Percentiles rank a stretch among this genome's conserved stretches.
phyloP scores from a whole-genome alignment of 1,140 invertebrate genomes.

The Bombus cullumanus region DNA sequence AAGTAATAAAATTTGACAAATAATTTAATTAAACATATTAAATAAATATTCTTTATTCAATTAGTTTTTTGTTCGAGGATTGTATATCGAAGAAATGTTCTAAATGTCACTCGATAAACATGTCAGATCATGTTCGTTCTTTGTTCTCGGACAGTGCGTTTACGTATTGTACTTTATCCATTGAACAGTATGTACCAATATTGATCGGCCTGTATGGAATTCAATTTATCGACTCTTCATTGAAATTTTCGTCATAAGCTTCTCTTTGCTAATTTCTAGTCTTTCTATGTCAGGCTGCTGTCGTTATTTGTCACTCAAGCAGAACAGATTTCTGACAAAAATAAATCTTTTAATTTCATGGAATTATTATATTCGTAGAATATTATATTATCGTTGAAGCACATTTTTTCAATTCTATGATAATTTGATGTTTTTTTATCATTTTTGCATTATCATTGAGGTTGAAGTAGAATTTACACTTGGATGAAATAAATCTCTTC shows the following conservation, averaged over 20 bases:
- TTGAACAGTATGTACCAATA: background rate
- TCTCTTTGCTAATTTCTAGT: background rate
- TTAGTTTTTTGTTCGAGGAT: background rate
- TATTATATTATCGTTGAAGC: background rate
- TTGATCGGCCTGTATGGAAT: background rate
- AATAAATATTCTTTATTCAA: background rate
- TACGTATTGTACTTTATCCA: background rate
- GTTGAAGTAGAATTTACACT: too few species aligned
- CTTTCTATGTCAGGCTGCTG: background rate
- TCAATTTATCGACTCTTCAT: background rate
- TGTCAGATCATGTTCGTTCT: background rate
- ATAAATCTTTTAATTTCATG: background rate
- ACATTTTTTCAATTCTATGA: background rate
- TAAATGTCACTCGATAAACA: background rate
- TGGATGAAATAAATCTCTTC: too few species aligned
- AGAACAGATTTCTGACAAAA: background rate
- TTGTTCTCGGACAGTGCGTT: background rate
- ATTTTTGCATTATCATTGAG: background rate
- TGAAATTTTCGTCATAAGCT: background rate
- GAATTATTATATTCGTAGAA: background rate
- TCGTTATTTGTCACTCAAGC: background rate
- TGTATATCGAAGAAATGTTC: background rate
- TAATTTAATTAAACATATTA: background rate
- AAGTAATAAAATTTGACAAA: background rate
- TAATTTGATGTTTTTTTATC: background rate